Evolutionary conservation across 2,797 vertebrate species (phyloP), one percentile per base, ranked within the genome.

Genomic region (Poeciliopsis infans): DNA sequence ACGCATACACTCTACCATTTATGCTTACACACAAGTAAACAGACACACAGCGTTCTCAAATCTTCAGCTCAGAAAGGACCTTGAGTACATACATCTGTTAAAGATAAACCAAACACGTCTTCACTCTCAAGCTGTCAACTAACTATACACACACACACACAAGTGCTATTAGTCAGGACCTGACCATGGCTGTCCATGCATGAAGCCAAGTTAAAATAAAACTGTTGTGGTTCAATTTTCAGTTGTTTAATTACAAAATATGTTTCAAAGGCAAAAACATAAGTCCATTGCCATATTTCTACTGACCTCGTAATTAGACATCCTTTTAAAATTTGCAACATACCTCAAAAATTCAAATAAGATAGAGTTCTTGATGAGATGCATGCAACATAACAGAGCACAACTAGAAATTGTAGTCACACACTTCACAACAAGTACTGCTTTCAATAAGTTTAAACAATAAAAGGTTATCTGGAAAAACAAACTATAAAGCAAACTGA

Each of bases 161-260:
- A 78, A 1, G 18, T 41, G 47, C 72, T 78, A 81, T 31, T 79
- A 47, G 13, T 70, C 43, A 68, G 75, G 75, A 66, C 33, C 23
- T 41, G 72, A 49, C 61, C 43, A 45, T 3, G 18, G 39, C 69
- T 53, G 55, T 28, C 72, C 85, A 73, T 87, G 76, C 79, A 81
- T 8, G 51, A 82, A 55, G n/a, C 49, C 72, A 88, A 82, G 85
- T 78, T 45, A 82, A 77, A 79, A 28, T 46, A 72, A 53, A 76
- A 57, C 4, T 59, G 49, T 75, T 55, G 45, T 77, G 11, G 64
- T 80, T 36, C 53, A 85, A 55, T 83, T 53, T 76, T 84, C 11
- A 80, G 43, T 72, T 79, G 53, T 93, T 93, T 90, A 88, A 88
- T 88, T 82, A 46, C 74, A 87, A 89, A 81, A 88, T 5, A 28